Evolutionary conservation across 2,888 invertebrate genomes (phyloP), one percentile per base, ranked within the genome.

Genomic region (Drosophila affinis): DNA sequence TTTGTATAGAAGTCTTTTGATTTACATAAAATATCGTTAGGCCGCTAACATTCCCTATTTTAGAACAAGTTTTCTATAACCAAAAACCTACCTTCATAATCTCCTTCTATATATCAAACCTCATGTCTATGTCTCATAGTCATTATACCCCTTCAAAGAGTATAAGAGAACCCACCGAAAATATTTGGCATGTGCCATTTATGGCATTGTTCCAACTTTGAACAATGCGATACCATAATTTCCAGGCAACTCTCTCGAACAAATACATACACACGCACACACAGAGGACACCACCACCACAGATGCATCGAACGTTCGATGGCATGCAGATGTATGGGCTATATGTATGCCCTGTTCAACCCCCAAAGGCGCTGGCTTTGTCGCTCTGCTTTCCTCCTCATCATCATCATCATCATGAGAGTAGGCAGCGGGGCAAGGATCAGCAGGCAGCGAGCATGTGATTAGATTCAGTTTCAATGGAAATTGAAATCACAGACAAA

Each of bases 401-500:
- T 12, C 34, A 14, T 39, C 39, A 39, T 39, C 39, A n/a, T 34
- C 32, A 69, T 54, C 48, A 55, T 32, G 47, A 53, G 63, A 29
- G 32, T 45, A 62, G 71, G 69, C 58, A 65, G 72, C 57, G 58
- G 58, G 51, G 27, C 62, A 61, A 71, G 77, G 84, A 84, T 81
- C 81, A 81, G 85, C 86, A 72, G 75, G 71, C 78, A 77, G 71
- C 64, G 72, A 76, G 76, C 86, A 85, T 81, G 79, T 87, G 89
- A 89, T 90, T 90, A 89, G 90, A 89, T 90, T 90, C 90, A 90
- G 89, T 89, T 89, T 87, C 88, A 90, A 87, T 87, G 84, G 76
- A 89, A 88, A 86, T 87, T 85, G 85, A 87, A 89, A 88, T 87
- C 86, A 87, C 86, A 87, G 79, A 86, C 86, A 86, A 84, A 82